phyloP scores from a whole-genome alignment of 2,113 vertebrate species.

The Malurus cyaneus region DNA sequence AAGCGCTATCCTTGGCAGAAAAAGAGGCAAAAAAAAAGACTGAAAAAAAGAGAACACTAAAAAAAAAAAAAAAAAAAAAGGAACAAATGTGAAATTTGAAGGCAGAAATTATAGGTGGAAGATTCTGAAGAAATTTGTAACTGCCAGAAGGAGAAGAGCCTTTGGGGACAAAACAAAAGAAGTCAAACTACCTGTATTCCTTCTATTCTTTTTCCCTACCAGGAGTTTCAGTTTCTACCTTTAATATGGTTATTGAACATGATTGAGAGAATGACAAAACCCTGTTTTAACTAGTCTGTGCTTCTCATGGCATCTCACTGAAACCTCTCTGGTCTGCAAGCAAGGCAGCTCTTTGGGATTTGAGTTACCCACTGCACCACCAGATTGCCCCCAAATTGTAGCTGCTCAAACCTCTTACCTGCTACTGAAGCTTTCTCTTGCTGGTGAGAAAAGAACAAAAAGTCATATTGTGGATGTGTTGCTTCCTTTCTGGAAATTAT shows the following conservation, averaged over 20 bases:
- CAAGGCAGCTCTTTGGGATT: not conserved
- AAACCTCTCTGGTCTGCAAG: not conserved
- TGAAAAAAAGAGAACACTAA: not conserved
- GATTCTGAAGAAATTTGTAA: not conserved
- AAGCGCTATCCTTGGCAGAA: not conserved
- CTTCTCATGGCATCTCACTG: not conserved
- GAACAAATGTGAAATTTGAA: not conserved
- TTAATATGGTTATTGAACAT: not conserved
- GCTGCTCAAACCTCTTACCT: not conserved
- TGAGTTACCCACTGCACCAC: not conserved
- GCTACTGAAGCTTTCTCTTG: not conserved
- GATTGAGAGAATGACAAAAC: not conserved
- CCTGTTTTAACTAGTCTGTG: not conserved
- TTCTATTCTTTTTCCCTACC: not conserved
- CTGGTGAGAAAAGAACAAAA: not conserved
- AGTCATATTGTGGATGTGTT: not conserved
- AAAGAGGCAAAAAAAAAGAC: not conserved
- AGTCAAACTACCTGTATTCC: not conserved
- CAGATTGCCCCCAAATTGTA: not conserved
- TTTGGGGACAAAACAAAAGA: not conserved
- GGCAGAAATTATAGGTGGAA: not conserved
- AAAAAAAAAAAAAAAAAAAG: not conserved
- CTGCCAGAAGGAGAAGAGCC: not conserved
- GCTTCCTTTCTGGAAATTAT: not conserved
- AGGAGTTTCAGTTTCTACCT: not conserved